phyloP scores from a whole-genome alignment of 2,113 vertebrate genomes.

The Nesogale talazaci region DNA sequence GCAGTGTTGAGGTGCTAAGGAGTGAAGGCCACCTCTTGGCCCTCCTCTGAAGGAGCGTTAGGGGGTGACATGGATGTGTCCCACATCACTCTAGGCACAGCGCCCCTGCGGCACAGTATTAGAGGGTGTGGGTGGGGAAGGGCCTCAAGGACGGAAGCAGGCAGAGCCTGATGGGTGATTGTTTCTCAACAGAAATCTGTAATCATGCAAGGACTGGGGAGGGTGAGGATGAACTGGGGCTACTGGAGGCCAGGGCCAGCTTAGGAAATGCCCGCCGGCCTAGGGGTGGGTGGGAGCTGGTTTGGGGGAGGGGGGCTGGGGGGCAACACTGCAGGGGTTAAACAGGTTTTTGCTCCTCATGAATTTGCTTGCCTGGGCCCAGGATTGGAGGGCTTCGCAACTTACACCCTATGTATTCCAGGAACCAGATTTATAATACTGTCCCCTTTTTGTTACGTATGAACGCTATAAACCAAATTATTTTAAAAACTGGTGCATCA shows the following conservation, averaged over 20 bases:
- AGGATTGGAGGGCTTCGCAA: constrained; percentile 80
- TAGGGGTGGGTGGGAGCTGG: constrained; percentile 65
- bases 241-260: constrained; percentile 57
- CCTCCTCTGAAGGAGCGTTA: constrained; percentile 54
- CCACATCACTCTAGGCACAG: constrained; percentile 44
- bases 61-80: background rate
- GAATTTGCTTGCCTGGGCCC: constrained; percentile 81
- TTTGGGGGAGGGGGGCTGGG: constrained; percentile 64
- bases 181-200: constrained; percentile 68
- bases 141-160: constrained; percentile 74
- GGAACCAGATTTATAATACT: constrained; percentile 85
- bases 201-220: constrained; percentile 73
- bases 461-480: constrained; percentile 89
- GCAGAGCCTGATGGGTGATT: constrained; percentile 81
- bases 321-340: constrained; percentile 75
- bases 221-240: constrained; percentile 74
- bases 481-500: constrained; percentile 86
- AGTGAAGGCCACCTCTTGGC: constrained; percentile 47
- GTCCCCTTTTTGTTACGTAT: constrained; percentile 86
- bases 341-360: constrained; percentile 79
- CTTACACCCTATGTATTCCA: constrained; percentile 81
- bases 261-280: constrained; percentile 53
- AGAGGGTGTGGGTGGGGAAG: constrained; percentile 36
- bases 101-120: constrained; percentile 65
- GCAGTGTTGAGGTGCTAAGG: constrained; percentile 47